phyloP scores from a whole-genome alignment of 2,113 vertebrate species.

The Empidonax alnorum region DNA sequence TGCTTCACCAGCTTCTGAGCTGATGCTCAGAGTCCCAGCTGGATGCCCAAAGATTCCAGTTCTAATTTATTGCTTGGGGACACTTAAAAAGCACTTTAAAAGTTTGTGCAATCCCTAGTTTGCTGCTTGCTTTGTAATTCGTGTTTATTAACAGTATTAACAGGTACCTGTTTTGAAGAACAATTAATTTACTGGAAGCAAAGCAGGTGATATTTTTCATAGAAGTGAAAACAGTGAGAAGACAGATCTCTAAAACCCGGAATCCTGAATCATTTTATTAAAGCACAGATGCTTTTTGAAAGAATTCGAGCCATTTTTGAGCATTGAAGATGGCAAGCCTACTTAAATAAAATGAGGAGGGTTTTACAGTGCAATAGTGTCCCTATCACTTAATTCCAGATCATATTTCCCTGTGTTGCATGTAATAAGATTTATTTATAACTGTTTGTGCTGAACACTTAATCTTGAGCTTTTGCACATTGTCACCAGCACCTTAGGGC shows the following conservation, averaged over 20 bases:
- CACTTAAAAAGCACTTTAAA: not conserved
- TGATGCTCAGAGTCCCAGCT: not conserved
- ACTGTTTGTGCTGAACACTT: not conserved
- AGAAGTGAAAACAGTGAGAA: not conserved
- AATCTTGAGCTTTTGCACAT: not conserved
- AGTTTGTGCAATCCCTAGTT: not conserved
- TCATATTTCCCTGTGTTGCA: not conserved
- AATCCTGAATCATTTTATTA: not conserved
- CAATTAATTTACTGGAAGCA: not conserved
- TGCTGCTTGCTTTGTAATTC: not conserved
- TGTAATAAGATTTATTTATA: not conserved
- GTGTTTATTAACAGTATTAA: not conserved
- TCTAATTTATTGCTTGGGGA: not conserved
- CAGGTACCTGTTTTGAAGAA: not conserved
- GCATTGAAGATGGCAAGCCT: not conserved
- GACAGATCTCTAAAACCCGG: not conserved
- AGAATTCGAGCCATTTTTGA: not conserved
- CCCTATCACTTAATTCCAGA: not conserved
- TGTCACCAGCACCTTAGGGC: not conserved
- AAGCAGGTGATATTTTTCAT: not conserved
- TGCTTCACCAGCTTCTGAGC: not conserved
- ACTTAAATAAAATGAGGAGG: not conserved
- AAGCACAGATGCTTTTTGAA: not conserved
- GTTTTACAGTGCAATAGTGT: not conserved
- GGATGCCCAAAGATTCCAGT: not conserved